These are phyloP conservation scores for Drosophila hydei DNA, from an alignment of 1,140 invertebrate genomes.

Conservation along the genomic window DNA sequence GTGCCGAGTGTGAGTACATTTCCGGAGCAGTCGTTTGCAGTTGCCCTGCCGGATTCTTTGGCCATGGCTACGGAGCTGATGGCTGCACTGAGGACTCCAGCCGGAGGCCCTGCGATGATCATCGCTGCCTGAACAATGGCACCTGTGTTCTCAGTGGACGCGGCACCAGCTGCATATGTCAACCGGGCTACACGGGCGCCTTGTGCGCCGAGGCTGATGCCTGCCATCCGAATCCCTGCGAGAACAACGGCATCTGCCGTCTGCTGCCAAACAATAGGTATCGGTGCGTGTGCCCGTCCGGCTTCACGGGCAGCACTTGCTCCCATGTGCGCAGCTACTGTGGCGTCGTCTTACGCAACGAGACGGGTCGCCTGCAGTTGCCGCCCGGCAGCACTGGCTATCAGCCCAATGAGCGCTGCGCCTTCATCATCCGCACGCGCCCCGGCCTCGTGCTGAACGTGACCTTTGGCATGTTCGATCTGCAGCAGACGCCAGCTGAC, in stretches of 20 bases:
- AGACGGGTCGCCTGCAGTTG: slow-evolving; percentile 44
- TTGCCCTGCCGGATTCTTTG: slow-evolving; percentile 89
- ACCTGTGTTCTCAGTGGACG: slow-evolving; percentile 86
- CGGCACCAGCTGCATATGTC: slow-evolving; percentile 86
- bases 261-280: slow-evolving; percentile 80
- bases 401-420: slow-evolving; percentile 88
- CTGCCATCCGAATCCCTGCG: slow-evolving; percentile 90
- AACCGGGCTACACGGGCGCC: slow-evolving; percentile 67
- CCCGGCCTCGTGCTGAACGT: slow-evolving; percentile 89
- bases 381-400: slow-evolving; percentile 85
- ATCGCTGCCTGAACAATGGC: slow-evolving; percentile 87
- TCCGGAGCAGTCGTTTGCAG: slow-evolving; percentile 88
- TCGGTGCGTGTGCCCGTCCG: slow-evolving; percentile 84
- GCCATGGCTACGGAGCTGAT: slow-evolving; percentile 86
- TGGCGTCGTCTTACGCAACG: slow-evolving; percentile 85
- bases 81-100: slow-evolving; percentile 57
- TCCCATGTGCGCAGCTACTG: slow-evolving; percentile 57
- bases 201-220: slow-evolving; percentile 85
- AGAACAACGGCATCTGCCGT: slow-evolving; percentile 89
- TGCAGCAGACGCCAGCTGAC: slow-evolving; percentile 82
- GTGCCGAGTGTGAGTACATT: slow-evolving; percentile 91
- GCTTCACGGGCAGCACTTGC: slow-evolving; percentile 84
- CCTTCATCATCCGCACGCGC: slow-evolving; percentile 89
- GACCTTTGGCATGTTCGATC: slow-evolving; percentile 90
- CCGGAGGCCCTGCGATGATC: slow-evolving; percentile 60